Evolutionary conservation across 1,140 invertebrate species (phyloP).

Genomic region (Coelopa frigida): DNA sequence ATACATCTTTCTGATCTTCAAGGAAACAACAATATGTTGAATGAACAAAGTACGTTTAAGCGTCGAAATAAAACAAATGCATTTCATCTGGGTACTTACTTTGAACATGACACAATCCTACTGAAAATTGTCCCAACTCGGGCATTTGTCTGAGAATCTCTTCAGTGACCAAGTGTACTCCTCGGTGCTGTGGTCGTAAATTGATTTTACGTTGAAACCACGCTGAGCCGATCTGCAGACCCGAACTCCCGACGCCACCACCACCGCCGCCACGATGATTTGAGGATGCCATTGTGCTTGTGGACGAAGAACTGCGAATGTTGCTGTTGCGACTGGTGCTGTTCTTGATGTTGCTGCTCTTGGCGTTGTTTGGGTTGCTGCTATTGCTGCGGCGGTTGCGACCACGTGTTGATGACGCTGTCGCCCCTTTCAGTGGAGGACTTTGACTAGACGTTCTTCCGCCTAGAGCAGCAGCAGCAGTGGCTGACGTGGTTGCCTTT

Average conservation of each 20-base stretch:
- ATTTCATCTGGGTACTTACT: slow-evolving; percentile 60
- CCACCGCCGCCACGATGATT: slow-evolving; percentile 48
- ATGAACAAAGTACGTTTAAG: background rate
- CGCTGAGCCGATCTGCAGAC: slow-evolving; percentile 82
- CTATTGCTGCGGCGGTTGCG: slow-evolving; percentile 16
- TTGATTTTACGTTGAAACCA: slow-evolving; percentile 97
- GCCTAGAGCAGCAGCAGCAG: slow-evolving; percentile 29
- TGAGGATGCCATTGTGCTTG: slow-evolving; percentile 44
- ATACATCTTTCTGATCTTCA: too few relatives aligned
- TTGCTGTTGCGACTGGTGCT: slow-evolving; percentile 43
- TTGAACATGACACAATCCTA: slow-evolving; percentile 91
- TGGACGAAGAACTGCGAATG: slow-evolving; percentile 44
- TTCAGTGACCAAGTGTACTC: slow-evolving; percentile 90
- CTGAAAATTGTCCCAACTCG: slow-evolving; percentile 84
- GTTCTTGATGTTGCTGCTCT: slow-evolving; percentile 27
- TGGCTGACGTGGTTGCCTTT: slow-evolving; percentile 32
- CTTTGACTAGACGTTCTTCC: slow-evolving; percentile 1
- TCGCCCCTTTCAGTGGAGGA: slow-evolving; percentile 9
- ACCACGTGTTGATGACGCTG: too few relatives aligned
- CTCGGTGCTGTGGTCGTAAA: slow-evolving; percentile 85
- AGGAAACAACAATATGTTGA: too few relatives aligned
- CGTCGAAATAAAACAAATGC: background rate
- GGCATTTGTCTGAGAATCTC: slow-evolving; percentile 90
- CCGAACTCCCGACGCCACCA: slow-evolving; percentile 34
- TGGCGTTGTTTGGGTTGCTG: slow-evolving; percentile 12